Evolutionary conservation across 2,113 vertebrate species (phyloP).

Genomic region (Circaetus cinerascens): DNA sequence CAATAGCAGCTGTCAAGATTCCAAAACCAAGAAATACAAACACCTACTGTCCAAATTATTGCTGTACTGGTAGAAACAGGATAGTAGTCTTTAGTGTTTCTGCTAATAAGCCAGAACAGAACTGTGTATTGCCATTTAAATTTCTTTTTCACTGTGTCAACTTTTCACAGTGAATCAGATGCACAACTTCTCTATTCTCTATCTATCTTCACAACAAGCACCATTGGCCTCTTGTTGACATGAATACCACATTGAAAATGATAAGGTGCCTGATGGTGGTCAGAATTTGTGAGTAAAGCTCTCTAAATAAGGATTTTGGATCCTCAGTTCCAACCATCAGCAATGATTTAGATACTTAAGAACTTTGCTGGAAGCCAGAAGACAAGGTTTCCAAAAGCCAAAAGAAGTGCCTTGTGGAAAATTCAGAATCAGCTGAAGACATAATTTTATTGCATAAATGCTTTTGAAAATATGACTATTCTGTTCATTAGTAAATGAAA

Average conservation of each 20-base stretch:
- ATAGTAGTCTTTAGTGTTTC: background rate
- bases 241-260: background rate
- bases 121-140: slow-evolving; percentile 13
- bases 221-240: background rate
- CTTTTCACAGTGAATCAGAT: background rate
- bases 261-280: background rate
- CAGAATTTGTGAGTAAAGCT: background rate
- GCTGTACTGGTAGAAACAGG: slow-evolving; percentile 28
- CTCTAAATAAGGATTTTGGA: background rate
- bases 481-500: background rate
- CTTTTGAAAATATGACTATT: background rate
- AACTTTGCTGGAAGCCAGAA: background rate
- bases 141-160: slow-evolving; percentile 11
- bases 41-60: slow-evolving; percentile 41
- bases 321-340: background rate
- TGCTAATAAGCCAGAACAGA: slow-evolving; percentile 42
- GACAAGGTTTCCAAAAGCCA: background rate
- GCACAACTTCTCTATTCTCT: background rate
- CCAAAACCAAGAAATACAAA: slow-evolving; percentile 58
- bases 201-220: background rate
- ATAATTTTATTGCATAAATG: background rate
- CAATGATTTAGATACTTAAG: background rate
- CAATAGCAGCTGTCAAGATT: slow-evolving; percentile 50
- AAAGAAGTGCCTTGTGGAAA: background rate
- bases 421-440: background rate